Evolutionary conservation across 2,797 vertebrate genomes (phyloP), one percentile per base, ranked within the genome.

Genomic region (Acanthurus leucopareius): DNA sequence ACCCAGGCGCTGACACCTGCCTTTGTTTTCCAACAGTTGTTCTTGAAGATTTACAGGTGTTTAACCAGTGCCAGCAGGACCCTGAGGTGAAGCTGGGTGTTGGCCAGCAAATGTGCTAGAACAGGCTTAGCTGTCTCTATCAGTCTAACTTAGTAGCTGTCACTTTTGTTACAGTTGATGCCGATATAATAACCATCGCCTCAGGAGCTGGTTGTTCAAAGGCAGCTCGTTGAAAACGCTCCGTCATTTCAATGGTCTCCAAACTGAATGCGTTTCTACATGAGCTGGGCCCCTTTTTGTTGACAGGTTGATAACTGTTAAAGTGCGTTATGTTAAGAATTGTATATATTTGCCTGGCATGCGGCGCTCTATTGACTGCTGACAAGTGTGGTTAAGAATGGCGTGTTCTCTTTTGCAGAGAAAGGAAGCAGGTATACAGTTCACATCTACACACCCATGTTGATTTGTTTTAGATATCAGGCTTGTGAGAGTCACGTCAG

Each of bases 401-500:
- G 14, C 0, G 9, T 40, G 17, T 65, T 61, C 45, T 72, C 68
- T 69, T 58, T 8, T 60, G 58, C 42, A 49, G 63, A 69, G 80
- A 75, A 60, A 69, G 69, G 67, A 67, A 76, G 69, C 56, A 63
- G 76, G 68, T 76, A 62, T 80, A 75, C 61, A 67, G 83, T 64
- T 83, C 63, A 85, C 38, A 38, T 48, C 56, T 71, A 79, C 82
- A 83, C 86, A 52, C 86, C 89, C 84, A 82, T 64, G 76, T 80
- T 86, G 32, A 86, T 91, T 90, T 89, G 76, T 84, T 85, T 81
- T 59, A 80, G 85, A 84, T 90, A 91, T 69, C 44, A 68, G 62
- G 7, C 47, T 61, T 57, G 51, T 82, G 64, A 66, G 53, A 73
- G 67, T 58, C 72, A 70, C 58, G 42, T 53, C 66, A 64, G 67